Evolutionary conservation across 2,113 vertebrate species (phyloP).

Genomic region (Scartelaos histophorus): DNA sequence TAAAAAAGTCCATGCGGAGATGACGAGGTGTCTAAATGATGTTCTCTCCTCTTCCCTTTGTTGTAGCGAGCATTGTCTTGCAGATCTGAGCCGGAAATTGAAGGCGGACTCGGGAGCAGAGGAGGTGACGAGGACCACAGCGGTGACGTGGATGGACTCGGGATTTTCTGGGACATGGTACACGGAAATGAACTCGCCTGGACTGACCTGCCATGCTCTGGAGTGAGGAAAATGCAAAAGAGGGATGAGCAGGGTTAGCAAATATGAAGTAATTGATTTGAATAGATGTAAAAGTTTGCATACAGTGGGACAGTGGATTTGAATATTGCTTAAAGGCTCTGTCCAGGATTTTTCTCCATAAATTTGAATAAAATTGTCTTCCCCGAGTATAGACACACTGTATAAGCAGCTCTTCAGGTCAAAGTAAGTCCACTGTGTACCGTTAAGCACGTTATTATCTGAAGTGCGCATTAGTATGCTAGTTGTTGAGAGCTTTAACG

Average conservation of each 20-base stretch:
- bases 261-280: neutral
- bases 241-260: slow-evolving; percentile 20
- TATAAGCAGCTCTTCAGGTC: too few relatives aligned
- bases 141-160: slow-evolving; percentile 32
- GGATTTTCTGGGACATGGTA: slow-evolving; percentile 52
- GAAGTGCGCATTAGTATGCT: too few relatives aligned
- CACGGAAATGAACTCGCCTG: slow-evolving; percentile 65
- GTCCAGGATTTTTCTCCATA: too few relatives aligned
- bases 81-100: slow-evolving; percentile 69
- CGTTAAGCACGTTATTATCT: too few relatives aligned
- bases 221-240: slow-evolving; percentile 19
- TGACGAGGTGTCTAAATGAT: slow-evolving; percentile 34
- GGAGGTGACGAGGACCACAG: slow-evolving; percentile 40
- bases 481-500: too few relatives aligned
- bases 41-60: slow-evolving; percentile 46
- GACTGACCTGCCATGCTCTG: slow-evolving; percentile 42
- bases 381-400: too few relatives aligned
- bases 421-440: too few relatives aligned
- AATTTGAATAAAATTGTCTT: too few relatives aligned
- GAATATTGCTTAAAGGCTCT: too few relatives aligned
- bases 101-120: slow-evolving; percentile 42
- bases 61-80: slow-evolving; percentile 64
- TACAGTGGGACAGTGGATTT: neutral
- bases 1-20: slow-evolving; percentile 21
- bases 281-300: neutral